A percentile compares a stretch with the other conserved stretches of the same genome.
Conservation (phyloP, 2,113 vertebrate species). For the Balaeniceps rex region DNA sequence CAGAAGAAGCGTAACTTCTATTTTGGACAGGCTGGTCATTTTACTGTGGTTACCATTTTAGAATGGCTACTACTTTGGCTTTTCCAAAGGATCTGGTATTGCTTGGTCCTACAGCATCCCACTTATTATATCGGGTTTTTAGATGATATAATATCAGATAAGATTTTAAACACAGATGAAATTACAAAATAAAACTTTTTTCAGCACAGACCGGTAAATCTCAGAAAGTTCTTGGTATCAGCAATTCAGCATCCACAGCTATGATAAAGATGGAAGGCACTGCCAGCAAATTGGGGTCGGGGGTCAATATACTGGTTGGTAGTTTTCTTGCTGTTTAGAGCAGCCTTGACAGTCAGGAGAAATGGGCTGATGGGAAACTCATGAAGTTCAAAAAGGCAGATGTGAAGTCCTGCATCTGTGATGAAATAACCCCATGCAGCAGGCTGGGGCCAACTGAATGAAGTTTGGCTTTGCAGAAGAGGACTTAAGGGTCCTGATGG, state of each 20-base stretch:
- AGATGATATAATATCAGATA: not conserved
- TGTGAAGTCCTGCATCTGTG: not conserved
- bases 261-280: not conserved
- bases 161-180: not conserved
- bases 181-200: not conserved
- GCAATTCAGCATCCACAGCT: not conserved
- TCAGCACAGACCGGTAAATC: not conserved
- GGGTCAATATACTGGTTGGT: not conserved
- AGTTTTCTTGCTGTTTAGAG: not conserved
- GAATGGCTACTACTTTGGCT: too few species aligned
- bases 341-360: not conserved
- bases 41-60: not conserved
- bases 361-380: not conserved
- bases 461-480: not conserved
- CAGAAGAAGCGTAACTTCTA: not conserved
- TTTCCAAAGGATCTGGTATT: not conserved
- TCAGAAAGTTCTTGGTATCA: not conserved
- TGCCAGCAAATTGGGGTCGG: not conserved
- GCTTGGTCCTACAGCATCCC: not conserved
- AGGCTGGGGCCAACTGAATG: not conserved
- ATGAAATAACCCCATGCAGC: not conserved
- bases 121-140: not conserved
- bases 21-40: not conserved
- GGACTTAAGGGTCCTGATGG: not conserved
- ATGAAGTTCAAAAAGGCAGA: not conserved